These are phyloP conservation scores for Lepisosteus oculatus DNA, from an alignment of 2,113 vertebrate species.

Conservation along the genomic window DNA sequence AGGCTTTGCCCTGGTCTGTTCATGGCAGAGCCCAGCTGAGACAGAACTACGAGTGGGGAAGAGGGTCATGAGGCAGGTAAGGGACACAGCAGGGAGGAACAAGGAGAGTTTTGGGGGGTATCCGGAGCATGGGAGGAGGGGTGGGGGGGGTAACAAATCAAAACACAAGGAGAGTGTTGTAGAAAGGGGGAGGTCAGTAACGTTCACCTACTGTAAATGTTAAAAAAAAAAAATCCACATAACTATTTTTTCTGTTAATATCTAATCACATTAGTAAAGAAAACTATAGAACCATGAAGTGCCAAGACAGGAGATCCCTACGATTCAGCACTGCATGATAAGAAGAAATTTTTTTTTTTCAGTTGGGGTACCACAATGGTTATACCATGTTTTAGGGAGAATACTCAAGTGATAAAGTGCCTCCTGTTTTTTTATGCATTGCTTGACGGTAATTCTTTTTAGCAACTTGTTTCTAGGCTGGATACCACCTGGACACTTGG, in stretches of 20 bases:
- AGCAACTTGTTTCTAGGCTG: not conserved
- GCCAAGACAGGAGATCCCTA: conserved; percentile 1
- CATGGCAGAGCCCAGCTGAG: conserved; percentile 95
- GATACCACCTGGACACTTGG: not conserved
- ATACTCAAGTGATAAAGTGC: too few relatives aligned
- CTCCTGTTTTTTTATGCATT: too few relatives aligned
- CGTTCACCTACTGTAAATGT: conserved; percentile 64
- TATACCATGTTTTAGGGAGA: too few relatives aligned
- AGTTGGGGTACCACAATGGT: too few relatives aligned
- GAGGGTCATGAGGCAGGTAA: conserved; percentile 54
- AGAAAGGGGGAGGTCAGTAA: conserved; percentile 63
- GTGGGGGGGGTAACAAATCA: conserved; percentile 29
- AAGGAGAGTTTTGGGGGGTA: conserved; percentile 42
- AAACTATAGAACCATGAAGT: conserved; percentile 15
- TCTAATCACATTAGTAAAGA: conserved; percentile 15
- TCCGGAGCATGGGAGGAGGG: conserved; percentile 47
- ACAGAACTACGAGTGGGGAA: conserved; percentile 83
- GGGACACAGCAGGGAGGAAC: conserved; percentile 52
- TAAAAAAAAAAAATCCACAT: conserved; percentile 40
- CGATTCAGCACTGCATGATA: too few relatives aligned
- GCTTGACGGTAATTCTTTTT: too few relatives aligned
- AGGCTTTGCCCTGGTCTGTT: conserved; percentile 90
- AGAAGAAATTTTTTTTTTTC: too few relatives aligned
- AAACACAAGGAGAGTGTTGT: conserved; percentile 58
- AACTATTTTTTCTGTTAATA: conserved; percentile 1